Evolutionary conservation across 2,113 vertebrate genomes (phyloP).

Genomic region (Petromus typicus): DNA sequence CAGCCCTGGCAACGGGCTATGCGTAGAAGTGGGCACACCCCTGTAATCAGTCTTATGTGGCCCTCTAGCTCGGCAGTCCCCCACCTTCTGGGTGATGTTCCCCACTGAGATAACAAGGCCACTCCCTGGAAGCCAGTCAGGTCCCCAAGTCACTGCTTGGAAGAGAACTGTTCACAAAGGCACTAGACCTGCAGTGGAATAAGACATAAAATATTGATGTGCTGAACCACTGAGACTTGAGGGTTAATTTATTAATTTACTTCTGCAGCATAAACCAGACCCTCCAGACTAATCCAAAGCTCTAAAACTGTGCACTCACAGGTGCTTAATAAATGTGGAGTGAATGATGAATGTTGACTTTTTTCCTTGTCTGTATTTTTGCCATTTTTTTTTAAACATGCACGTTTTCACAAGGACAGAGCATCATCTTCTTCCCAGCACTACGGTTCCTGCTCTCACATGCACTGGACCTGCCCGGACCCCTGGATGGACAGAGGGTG

Average conservation of each 20-base stretch:
- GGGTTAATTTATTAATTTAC: not conserved
- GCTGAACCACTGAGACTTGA: not conserved
- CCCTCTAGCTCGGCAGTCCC: not conserved
- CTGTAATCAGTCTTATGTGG: not conserved
- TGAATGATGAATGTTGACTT: not conserved
- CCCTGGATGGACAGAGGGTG: not conserved
- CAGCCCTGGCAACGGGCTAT: not conserved
- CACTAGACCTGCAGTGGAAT: not conserved
- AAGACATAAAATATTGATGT: not conserved
- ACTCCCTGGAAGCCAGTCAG: not conserved
- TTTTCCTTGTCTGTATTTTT: not conserved
- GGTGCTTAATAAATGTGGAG: not conserved
- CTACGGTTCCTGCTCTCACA: not conserved
- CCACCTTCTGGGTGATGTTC: not conserved
- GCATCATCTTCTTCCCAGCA: not conserved
- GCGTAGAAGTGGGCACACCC: not conserved
- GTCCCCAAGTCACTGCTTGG: not conserved
- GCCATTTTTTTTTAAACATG: not conserved
- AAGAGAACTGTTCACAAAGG: not conserved
- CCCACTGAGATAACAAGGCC: not conserved
- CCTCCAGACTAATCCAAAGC: not conserved
- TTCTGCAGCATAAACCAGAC: not conserved
- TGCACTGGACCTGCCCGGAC: not conserved
- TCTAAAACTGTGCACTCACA: not conserved
- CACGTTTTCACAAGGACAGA: not conserved